Base-by-base conservation (phyloP, 2,888 invertebrate genomes). In the Arrhopalites spinosus region DNA sequence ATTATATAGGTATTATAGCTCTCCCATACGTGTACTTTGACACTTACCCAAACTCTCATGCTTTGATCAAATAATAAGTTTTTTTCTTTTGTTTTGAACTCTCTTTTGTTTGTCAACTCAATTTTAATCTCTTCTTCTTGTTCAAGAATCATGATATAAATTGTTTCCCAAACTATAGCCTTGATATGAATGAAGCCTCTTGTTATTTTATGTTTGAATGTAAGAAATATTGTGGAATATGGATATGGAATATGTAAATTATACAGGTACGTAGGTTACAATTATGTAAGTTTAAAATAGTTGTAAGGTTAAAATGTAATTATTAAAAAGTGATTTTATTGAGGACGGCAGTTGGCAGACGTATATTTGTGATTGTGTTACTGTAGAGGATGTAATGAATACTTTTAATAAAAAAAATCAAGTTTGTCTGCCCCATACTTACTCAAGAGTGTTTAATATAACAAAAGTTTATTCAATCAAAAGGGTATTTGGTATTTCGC, bases 351-450 rank as follows among this genome's bases (percentile, higher is more conserved):
- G 11, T n/a, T 50, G 50, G 50, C 50, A 50, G 50, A 50, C 15
- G n/a, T 50, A 15, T 50, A n/a, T n/a, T 50, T 50, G 50, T 50
- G n/a, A n/a, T 50, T 50, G 7, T 17, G 7, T 2, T 50, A n/a
- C 17, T 50, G 50, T 50, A n/a, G n/a, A 50, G 3, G n/a, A n/a
- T n/a, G n/a, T 50, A n/a, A n/a, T 50, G 3, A 50, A 50, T n/a
- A 50, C 36, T 36, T 36, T 36, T 50, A 50, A 50, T 50, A 50
- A 50, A 13, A 50, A 50, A 50, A 50, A 50, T 17, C 15, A 5
- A 50, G 50, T 50, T n/a, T 50, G 50, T 50, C 15, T 50, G 50
- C n/a, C 50, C n/a, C n/a, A n/a, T n/a, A n/a, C 50, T 50, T 50
- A 50, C 50, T 50, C 7, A 15, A 50, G 2, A 50, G n/a, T n/a